Conservation (phyloP, 2,113 vertebrate genomes). For the Scortum barcoo region DNA sequence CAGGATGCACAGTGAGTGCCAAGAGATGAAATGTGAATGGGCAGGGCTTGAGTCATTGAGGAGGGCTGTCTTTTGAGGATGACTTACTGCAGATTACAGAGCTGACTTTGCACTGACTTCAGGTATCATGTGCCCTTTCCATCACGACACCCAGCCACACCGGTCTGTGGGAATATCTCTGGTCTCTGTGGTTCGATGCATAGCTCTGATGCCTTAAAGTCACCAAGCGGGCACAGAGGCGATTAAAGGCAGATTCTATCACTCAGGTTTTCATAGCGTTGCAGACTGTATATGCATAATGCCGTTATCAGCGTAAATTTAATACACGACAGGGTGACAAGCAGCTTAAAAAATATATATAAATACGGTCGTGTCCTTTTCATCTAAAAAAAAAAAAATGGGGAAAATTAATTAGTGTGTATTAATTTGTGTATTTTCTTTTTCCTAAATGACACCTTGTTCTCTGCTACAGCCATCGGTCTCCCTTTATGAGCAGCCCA, state of each 20-base stretch:
- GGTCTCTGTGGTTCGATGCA: not conserved
- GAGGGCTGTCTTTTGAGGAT: conserved; percentile 1
- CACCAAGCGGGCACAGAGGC: conserved; percentile 6
- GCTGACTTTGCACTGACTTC: conserved; percentile 18
- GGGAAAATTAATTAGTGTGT: no score
- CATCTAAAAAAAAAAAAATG: no score
- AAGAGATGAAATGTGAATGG: not conserved
- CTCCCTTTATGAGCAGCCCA: not conserved
- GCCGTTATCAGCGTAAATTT: not conserved
- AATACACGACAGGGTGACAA: not conserved
- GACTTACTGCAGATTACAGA: conserved; percentile 28
- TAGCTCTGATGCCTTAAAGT: not conserved
- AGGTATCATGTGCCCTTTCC: conserved; percentile 19
- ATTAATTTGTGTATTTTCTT: no score
- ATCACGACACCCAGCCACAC: conserved; percentile 20
- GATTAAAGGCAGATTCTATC: not conserved
- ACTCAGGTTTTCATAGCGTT: not conserved
- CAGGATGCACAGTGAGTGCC: not conserved
- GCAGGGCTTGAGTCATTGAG: conserved; percentile 6
- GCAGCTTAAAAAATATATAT: not conserved
- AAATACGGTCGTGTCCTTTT: no score
- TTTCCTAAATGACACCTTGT: not conserved
- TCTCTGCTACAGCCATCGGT: not conserved
- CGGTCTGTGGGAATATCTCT: not conserved
- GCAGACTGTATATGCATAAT: not conserved